Evolutionary conservation across 2,113 vertebrate species (phyloP).

Genomic region (Zapus hudsonius): DNA sequence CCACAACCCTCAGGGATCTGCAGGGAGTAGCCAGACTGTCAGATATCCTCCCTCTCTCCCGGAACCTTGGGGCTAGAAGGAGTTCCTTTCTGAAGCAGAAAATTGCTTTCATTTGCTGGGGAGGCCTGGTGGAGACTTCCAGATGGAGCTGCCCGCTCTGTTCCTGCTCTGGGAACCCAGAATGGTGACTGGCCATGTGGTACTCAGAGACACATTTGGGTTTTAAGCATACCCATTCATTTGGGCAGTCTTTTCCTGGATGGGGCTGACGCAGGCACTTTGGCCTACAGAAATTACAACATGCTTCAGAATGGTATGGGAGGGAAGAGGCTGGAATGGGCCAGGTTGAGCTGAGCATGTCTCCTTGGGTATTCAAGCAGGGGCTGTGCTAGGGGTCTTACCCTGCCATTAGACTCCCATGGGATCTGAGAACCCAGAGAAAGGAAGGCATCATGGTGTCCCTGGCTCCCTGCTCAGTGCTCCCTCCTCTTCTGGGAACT

Average conservation of each 20-base stretch:
- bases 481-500: neutral
- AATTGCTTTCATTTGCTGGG: conserved; percentile 55
- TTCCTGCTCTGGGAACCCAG: conserved; percentile 13
- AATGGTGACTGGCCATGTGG: conserved; percentile 23
- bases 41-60: neutral
- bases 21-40: neutral
- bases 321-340: neutral
- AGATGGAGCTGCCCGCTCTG: neutral
- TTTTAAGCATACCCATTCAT: conserved; percentile 73
- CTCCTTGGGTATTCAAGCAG: neutral
- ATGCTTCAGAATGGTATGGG: neutral
- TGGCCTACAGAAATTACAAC: conserved; percentile 63
- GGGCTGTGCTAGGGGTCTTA: neutral
- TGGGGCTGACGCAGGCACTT: conserved; percentile 69
- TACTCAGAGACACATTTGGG: neutral
- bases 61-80: neutral
- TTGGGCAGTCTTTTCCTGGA: conserved; percentile 73
- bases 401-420: neutral
- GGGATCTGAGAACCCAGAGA: neutral
- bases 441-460: neutral
- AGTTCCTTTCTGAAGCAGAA: conserved; percentile 49
- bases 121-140: conserved; percentile 9
- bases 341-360: neutral
- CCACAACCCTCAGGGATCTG: neutral
- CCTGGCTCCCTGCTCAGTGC: neutral